Base-by-base conservation (phyloP, 2,888 invertebrate species). In the Pycnomerus fuliginosus region DNA sequence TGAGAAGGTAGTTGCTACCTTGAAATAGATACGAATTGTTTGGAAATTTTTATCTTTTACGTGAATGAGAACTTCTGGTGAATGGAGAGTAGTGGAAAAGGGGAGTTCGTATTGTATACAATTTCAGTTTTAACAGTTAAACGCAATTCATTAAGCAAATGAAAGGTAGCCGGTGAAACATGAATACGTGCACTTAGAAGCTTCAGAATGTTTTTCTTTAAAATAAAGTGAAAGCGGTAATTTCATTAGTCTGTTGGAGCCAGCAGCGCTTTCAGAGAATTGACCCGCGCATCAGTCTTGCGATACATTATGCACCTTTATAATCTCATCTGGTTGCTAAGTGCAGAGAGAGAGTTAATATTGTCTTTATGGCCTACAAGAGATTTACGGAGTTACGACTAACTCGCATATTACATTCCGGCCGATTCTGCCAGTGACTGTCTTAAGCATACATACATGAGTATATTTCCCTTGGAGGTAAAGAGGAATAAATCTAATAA, bases 341-440 rank as follows among this genome's bases (percentile, higher is more conserved):
- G 55, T 55, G 52, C 51, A 49, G 45, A 46, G 46, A 52, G 51
- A 48, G 62, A 64, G 65, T 68, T 69, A 69, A 69, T 70, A 69
- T 69, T 66, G 68, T 66, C 67, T 69, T 69, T 68, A 69, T 66
- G 61, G 65, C 62, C 58, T 61, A 51, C 59, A 60, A 55, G 64
- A 68, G 68, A 70, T 70, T 70, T 69, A 69, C 65, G 60, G 55
- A 64, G 62, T 61, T 56, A 60, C 63, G 61, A 62, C 61, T 65
- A 61, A 62, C 62, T 65, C 62, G 67, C 64, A 67, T 68, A 68
- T 68, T 69, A 65, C 68, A 69, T 69, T 69, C 69, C 67, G 52
- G 50, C 58, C 51, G 53, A 55, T 56, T 57, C 51, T 51, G 49
- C 45, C 55, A 52, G 50, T 53, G 51, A 50, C 50, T 46, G 44